phyloP scores from a whole-genome alignment of 2,797 vertebrate species.

The Tapirus indicus region DNA sequence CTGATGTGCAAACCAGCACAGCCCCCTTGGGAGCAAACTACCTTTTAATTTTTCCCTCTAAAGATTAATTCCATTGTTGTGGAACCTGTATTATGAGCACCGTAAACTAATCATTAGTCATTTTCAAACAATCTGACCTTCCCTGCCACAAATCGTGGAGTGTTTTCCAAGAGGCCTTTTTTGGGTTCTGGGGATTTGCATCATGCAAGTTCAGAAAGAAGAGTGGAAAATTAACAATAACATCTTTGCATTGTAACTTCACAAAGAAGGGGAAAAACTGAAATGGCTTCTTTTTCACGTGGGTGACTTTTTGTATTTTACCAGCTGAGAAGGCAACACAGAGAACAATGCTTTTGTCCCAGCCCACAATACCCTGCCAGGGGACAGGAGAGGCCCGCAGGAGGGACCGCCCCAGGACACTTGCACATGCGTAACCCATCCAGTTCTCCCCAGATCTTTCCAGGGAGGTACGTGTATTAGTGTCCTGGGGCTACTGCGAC shows the following conservation, averaged over 20 bases:
- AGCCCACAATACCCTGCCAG: too few species aligned
- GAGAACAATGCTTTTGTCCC: accelerated
- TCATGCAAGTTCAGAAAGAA: conserved; percentile 57
- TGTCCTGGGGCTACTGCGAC: accelerated
- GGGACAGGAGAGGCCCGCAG: not conserved
- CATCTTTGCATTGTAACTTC: accelerated
- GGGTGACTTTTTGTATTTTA: not conserved
- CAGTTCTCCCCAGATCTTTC: not conserved
- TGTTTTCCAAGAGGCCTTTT: conserved; percentile 81
- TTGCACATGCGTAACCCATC: accelerated
- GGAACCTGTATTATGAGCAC: conserved; percentile 95
- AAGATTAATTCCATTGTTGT: conserved; percentile 98
- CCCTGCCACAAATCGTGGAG: conserved; percentile 77
- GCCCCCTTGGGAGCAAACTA: conserved; percentile 90
- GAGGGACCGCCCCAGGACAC: too few species aligned
- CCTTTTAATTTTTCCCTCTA: conserved; percentile 93
- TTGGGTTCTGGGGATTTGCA: conserved; percentile 77
- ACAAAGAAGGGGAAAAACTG: accelerated
- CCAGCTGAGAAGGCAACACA: not conserved
- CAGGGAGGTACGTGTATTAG: too few species aligned
- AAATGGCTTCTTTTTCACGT: not conserved
- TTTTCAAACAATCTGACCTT: conserved; percentile 89
- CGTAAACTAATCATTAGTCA: conserved; percentile 96
- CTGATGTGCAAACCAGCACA: conserved; percentile 85
- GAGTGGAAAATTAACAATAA: conserved; percentile 11